These are phyloP conservation scores for Epsilonema sp. DNA, from an alignment of 2,888 invertebrate genomes.

Conservation along the genomic window DNA sequence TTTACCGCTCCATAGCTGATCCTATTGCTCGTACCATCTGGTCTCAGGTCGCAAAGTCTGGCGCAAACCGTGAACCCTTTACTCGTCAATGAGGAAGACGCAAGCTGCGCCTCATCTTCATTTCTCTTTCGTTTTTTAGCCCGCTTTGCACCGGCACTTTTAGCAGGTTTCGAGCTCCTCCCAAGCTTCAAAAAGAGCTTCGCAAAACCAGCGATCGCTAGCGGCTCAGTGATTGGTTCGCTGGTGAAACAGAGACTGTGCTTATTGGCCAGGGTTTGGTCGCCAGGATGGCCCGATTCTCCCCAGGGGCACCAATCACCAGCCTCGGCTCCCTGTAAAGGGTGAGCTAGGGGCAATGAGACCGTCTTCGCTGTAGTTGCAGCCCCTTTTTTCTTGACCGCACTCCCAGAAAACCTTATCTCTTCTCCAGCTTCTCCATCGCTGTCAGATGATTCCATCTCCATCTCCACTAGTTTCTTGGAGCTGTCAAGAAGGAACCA, in stretches of 20 bases:
- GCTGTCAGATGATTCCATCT: no score
- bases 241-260: not conserved
- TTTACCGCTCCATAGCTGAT: not conserved
- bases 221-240: not conserved
- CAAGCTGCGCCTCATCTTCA: not conserved
- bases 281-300: not conserved
- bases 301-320: not conserved
- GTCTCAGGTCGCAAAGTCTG: not conserved
- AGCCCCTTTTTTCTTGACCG: no score
- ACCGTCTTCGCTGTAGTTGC: no score
- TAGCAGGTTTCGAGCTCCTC: not conserved
- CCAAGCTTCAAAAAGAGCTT: not conserved
- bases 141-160: no score
- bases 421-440: no score
- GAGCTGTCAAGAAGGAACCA: not conserved
- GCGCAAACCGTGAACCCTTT: not conserved
- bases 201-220: not conserved
- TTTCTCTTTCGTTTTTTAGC: no score
- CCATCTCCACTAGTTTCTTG: no score
- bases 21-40: not conserved
- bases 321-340: not conserved
- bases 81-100: no score
- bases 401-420: no score
- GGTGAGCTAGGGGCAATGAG: not conserved
- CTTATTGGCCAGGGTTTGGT: not conserved